Evolutionary conservation across 2,797 vertebrate species (phyloP).

Genomic region (Myotis myotis): DNA sequence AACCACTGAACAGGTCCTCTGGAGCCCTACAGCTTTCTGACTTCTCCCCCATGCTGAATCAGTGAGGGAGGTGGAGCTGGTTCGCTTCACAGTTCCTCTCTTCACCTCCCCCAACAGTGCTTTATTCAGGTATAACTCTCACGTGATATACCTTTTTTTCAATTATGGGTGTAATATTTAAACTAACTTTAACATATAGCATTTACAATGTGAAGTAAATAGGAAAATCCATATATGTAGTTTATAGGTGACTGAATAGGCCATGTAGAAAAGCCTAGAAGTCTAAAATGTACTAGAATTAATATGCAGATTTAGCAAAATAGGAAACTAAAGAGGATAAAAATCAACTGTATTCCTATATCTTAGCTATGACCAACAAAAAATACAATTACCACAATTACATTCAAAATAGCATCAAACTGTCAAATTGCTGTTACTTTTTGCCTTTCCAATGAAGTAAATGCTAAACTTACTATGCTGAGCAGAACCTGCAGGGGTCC

Average conservation of each 20-base stretch:
- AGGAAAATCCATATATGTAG: neutral
- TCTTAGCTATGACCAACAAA: neutral
- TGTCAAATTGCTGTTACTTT: neutral
- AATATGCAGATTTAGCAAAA: neutral
- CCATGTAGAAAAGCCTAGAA: neutral
- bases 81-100: neutral
- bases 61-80: slow-evolving; percentile 22
- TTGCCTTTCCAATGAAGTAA: neutral
- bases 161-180: neutral
- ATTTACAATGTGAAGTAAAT: neutral
- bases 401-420: neutral
- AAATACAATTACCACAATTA: neutral
- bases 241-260: neutral
- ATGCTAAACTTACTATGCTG: neutral
- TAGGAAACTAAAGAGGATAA: neutral
- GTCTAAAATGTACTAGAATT: neutral
- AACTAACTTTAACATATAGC: neutral
- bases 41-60: slow-evolving; percentile 67
- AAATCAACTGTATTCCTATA: neutral
- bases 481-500: accelerated
- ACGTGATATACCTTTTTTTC: neutral
- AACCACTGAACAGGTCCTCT: slow-evolving; percentile 76
- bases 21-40: slow-evolving; percentile 70
- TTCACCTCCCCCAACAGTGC: no score
- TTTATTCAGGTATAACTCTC: neutral